These are phyloP conservation scores for Agriopis aurantiaria DNA, from an alignment of 2,888 invertebrate genomes.

Conservation along the genomic window DNA sequence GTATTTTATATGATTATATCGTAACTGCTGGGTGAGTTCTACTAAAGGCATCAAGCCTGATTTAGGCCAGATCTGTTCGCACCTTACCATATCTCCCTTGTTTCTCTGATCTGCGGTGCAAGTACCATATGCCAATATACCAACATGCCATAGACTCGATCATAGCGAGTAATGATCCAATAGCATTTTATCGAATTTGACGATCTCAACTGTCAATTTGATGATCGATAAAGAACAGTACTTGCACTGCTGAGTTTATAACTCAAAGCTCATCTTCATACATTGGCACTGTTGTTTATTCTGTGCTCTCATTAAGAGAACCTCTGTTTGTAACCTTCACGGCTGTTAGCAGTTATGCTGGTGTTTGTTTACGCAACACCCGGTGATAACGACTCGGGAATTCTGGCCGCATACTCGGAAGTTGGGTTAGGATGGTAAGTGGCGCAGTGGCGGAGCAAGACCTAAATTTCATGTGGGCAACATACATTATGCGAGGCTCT, in stretches of 20 bases:
- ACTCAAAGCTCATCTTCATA: background rate
- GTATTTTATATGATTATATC: too few species aligned
- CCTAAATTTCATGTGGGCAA: too few species aligned
- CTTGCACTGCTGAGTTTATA: background rate
- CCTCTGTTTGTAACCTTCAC: conserved; percentile 15
- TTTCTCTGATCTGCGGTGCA: too few species aligned
- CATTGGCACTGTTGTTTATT: background rate
- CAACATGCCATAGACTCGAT: too few species aligned
- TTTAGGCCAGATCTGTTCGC: too few species aligned
- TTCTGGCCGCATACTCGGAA: conserved; percentile 19
- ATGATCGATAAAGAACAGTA: too few species aligned
- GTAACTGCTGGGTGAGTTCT: too few species aligned
- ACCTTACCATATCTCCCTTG: background rate
- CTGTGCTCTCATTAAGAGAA: conserved; percentile 4
- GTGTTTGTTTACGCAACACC: conserved; percentile 20
- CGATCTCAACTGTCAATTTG: too few species aligned
- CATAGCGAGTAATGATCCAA: too few species aligned
- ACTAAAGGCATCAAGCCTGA: background rate
- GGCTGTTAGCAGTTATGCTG: conserved; percentile 16
- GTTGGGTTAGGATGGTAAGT: conserved; percentile 8
- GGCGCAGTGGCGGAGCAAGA: background rate
- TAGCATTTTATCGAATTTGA: too few species aligned
- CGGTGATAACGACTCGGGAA: conserved; percentile 10
- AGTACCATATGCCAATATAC: too few species aligned
- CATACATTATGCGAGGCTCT: too few species aligned